Base-by-base conservation (phyloP, 2,888 invertebrate species). In the Zhengitettix transpicula region DNA sequence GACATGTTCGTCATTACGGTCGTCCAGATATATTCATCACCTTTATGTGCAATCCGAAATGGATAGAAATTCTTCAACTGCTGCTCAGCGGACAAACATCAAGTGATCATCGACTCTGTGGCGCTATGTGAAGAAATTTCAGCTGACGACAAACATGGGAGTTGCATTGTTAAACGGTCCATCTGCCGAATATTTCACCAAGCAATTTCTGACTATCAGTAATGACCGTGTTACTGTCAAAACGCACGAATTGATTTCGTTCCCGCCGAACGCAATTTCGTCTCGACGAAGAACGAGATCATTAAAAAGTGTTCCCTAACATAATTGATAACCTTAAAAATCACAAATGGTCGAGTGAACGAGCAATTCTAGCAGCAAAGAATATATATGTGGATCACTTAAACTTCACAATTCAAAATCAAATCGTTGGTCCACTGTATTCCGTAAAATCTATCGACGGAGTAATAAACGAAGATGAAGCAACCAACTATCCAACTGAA, bases 311-410 rank as follows among this genome's bases (percentile, higher is more conserved):
- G 14, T 44, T 44, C 44, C 44, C 14, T 10, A 14, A 44, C n/a
- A n/a, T n/a, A n/a, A n/a, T n/a, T n/a, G n/a, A n/a, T n/a, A n/a
- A n/a, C 1, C 10, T 44, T 12, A 1, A 1, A 12, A 60, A 40
- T 56, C 55, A 52, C 61, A 62, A 62, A 57, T 61, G 60, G 59
- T n/a, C n/a, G n/a, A n/a, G 59, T 66, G 66, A 68, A 64, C 65
- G 66, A 66, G 68, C 64, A 65, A 69, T 69, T 67, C 67, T 69
- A 51, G 67, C 67, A 59, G 67, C 69, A 60, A 69, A 71, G 65
- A 71, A 71, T 64, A 61, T 67, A 66, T 68, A 69, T 67, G 69
- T 70, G 55, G 65, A 70, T n/a, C n/a, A n/a, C n/a, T n/a, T n/a
- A n/a, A n/a, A n/a, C n/a, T n/a, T n/a, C n/a, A 64, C 64, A 67